Evolutionary conservation across 2,113 vertebrate genomes (phyloP).

Genomic region (Anoura caudifer): DNA sequence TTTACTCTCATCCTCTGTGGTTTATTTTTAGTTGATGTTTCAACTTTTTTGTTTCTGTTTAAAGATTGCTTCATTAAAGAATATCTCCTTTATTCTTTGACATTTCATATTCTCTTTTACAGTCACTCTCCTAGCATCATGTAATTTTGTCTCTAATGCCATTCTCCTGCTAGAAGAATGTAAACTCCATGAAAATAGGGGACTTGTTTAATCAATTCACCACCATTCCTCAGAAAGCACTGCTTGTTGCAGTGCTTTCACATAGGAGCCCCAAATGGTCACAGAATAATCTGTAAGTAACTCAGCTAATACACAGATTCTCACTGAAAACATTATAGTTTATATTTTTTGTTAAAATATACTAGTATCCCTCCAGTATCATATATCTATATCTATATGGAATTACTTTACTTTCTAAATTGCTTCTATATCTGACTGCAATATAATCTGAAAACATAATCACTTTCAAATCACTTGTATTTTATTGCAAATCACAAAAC

Average conservation of each 20-base stretch:
- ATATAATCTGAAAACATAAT: constrained; percentile 12
- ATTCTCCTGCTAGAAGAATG: neutral
- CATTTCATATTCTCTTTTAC: neutral
- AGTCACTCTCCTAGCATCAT: neutral
- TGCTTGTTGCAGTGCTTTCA: neutral
- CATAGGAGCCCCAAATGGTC: neutral
- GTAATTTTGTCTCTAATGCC: neutral
- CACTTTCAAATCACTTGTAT: neutral
- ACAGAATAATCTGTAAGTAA: neutral
- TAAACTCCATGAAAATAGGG: neutral
- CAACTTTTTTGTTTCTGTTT: neutral
- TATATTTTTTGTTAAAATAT: constrained; percentile 30
- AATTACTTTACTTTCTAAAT: constrained; percentile 32
- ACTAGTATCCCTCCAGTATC: neutral
- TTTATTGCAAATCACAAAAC: neutral
- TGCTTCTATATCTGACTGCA: neutral
- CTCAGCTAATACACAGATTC: neutral
- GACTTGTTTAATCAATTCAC: neutral
- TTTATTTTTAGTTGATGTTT: neutral
- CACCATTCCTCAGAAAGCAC: neutral
- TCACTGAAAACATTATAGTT: neutral
- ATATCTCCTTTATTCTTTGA: neutral
- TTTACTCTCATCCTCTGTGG: neutral
- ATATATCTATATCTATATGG: neutral
- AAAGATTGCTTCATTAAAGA: neutral